A percentile compares a stretch with the other conserved stretches of the same genome.
phyloP scores from a whole-genome alignment of 2,888 invertebrate species.

The Epinotia brunnichana region DNA sequence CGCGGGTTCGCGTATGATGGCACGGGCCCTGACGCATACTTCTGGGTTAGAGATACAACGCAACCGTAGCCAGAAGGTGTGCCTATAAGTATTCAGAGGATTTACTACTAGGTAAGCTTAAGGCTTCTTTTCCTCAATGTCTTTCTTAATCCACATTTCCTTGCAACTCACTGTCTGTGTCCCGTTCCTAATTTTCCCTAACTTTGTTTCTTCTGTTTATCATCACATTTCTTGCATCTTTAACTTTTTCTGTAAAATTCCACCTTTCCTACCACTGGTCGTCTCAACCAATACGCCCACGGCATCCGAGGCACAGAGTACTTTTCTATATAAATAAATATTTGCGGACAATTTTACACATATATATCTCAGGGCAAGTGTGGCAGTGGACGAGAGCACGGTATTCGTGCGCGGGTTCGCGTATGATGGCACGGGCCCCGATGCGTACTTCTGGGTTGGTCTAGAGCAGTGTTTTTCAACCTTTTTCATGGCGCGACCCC shows the following conservation, averaged over 20 bases:
- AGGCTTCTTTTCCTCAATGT: no score
- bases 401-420: constrained; percentile 93
- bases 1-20: constrained; percentile 94
- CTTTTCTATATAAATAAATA: no score
- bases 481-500: no score
- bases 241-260: no score
- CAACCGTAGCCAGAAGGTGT: constrained; percentile 92
- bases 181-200: no score
- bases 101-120: constrained; percentile 89
- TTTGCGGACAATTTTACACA: constrained; percentile 93
- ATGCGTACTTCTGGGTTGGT: constrained; percentile 97
- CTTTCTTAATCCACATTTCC: no score
- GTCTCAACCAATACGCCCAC: constrained; percentile 89
- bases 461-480: no score
- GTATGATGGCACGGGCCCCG: constrained; percentile 94
- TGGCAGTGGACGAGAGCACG: constrained; percentile 95
- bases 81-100: constrained; percentile 93
- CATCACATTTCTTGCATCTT: no score
- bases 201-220: no score
- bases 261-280: no score
- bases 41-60: constrained; percentile 94
- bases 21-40: constrained; percentile 93
- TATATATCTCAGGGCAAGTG: no score
- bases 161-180: no score
- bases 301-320: constrained; percentile 91